phyloP scores from a whole-genome alignment of 2,888 invertebrate species.

The Cataglyphis livida region DNA sequence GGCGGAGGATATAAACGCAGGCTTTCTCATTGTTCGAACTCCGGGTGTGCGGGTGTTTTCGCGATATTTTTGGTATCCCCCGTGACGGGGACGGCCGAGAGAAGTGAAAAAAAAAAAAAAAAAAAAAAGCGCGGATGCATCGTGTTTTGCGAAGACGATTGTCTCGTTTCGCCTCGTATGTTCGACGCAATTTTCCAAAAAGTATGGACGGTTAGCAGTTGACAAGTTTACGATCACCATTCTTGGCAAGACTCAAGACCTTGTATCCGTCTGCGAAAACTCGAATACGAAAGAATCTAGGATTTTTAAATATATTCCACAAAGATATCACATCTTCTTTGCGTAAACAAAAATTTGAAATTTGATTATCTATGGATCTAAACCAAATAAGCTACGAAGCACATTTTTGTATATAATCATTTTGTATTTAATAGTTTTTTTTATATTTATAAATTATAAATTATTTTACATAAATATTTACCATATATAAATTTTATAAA shows the following conservation, averaged over 20 bases:
- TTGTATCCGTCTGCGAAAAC: not conserved
- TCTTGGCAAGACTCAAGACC: constrained; percentile 9
- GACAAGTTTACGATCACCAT: constrained; percentile 67
- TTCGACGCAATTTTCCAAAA: constrained; percentile 69
- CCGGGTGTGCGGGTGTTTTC: constrained; percentile 63
- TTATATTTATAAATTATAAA: not conserved
- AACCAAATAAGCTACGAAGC: not conserved
- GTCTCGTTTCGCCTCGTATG: constrained; percentile 71
- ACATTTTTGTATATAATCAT: not conserved
- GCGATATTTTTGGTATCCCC: constrained; percentile 71
- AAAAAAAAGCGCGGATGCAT: constrained; percentile 27
- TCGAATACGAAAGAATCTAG: not conserved
- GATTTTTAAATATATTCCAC: not conserved
- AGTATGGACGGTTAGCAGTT: constrained; percentile 64
- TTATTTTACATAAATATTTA: not conserved
- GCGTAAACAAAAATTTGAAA: not conserved
- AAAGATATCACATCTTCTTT: not conserved
- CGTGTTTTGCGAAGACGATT: constrained; percentile 71
- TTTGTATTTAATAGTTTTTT: not conserved
- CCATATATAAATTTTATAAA: not conserved
- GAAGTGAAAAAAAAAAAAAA: not conserved
- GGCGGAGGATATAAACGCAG: constrained; percentile 62
- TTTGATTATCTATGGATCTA: not conserved
- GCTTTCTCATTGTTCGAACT: constrained; percentile 71
- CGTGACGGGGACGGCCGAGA: not conserved